Percentiles rank a stretch among this genome's conserved stretches.
These are phyloP conservation scores for Emydoidea blandingii DNA, from an alignment of 2,797 vertebrate species.

Conservation along the genomic window DNA sequence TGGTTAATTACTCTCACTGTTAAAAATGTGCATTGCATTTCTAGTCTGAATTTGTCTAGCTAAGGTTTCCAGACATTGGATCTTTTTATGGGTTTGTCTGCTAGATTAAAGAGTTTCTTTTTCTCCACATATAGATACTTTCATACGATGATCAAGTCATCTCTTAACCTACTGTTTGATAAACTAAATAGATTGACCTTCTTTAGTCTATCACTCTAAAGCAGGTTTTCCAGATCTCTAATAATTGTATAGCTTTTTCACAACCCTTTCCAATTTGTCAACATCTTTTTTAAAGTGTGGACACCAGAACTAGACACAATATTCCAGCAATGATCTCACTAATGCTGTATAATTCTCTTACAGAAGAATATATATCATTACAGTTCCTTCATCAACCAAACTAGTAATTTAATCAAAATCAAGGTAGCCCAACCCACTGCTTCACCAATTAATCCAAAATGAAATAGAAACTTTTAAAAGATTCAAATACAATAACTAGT, in stretches of 20 bases:
- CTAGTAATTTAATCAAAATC: not conserved
- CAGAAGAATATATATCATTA: not conserved
- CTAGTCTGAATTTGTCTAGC: not conserved
- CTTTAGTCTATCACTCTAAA: not conserved
- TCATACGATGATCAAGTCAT: no score
- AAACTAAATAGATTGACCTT: not conserved
- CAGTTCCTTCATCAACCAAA: not conserved
- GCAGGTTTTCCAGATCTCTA: not conserved
- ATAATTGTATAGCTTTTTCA: not conserved
- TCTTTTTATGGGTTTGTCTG: not conserved
- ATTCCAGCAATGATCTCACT: slow-evolving; percentile 1
- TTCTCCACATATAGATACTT: no score
- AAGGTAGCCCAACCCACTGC: not conserved
- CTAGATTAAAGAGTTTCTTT: no score
- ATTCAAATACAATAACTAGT: not conserved
- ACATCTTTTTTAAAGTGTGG: not conserved
- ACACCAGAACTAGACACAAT: not conserved
- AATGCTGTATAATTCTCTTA: not conserved
- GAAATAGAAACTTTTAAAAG: not conserved
- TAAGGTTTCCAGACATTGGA: not conserved
- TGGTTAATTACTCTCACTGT: not conserved
- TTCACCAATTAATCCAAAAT: not conserved
- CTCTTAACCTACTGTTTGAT: not conserved
- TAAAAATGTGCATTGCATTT: slow-evolving; percentile 2
- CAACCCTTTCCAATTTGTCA: not conserved